These are phyloP conservation scores for Aphidius colemani DNA, from an alignment of 2,888 invertebrate species.

Conservation along the genomic window DNA sequence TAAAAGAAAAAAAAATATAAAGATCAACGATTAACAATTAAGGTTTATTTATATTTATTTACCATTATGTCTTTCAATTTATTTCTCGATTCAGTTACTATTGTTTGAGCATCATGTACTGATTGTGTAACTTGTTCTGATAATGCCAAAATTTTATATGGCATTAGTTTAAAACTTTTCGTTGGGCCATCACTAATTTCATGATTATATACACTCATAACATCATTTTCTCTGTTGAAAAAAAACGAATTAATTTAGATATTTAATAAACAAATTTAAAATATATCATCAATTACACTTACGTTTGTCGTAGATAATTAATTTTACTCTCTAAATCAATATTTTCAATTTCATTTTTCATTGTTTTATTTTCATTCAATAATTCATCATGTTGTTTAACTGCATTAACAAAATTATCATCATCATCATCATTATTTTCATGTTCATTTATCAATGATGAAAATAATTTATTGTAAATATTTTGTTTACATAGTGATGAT, in stretches of 20 bases:
- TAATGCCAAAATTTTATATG: conserved; percentile 39
- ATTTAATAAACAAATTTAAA: background rate
- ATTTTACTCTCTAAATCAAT: conserved; percentile 33
- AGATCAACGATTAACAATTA: background rate
- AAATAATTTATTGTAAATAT: conserved; percentile 48
- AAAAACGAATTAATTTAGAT: background rate
- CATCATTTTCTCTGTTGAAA: conserved; percentile 42
- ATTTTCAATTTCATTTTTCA: conserved; percentile 40
- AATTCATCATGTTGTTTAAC: conserved; percentile 44
- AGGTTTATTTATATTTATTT: conserved; percentile 30
- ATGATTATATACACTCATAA: conserved; percentile 36
- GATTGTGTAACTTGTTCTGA: conserved; percentile 37
- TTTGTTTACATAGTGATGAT: conserved; percentile 38
- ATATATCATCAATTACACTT: conserved; percentile 25
- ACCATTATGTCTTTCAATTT: conserved; percentile 51
- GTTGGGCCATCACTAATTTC: conserved; percentile 46
- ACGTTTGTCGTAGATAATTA: conserved; percentile 32
- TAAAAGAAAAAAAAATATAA: conserved; percentile 29
- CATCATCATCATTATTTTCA: conserved; percentile 26
- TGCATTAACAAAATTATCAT: background rate
- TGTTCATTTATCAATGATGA: conserved; percentile 41
- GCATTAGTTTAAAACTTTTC: conserved; percentile 41
- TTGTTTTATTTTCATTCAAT: conserved; percentile 40
- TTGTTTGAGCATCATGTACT: conserved; percentile 40
- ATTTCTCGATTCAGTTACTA: conserved; percentile 43